Evolutionary conservation across 92 coral and sea anemone genomes (phyloP).

Genomic region (Zoanthus sansibaricus): DNA sequence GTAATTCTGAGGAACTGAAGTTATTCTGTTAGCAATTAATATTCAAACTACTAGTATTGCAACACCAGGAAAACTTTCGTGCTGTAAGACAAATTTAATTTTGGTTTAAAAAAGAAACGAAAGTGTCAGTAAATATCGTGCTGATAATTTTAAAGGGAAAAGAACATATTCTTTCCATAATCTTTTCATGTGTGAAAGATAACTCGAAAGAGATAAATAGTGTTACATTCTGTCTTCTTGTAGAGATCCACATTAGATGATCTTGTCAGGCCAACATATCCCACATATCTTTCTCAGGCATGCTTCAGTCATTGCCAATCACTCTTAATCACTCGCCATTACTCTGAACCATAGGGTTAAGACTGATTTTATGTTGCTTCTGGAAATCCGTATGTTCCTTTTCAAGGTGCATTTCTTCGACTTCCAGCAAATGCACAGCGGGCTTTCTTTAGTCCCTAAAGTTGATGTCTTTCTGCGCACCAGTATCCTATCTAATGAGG

Average conservation of each 20-base stretch:
- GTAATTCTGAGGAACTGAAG: no score
- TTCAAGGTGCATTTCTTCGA: constrained; percentile 44
- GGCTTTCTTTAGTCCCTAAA: background rate
- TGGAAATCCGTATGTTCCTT: constrained; percentile 37
- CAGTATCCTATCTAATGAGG: constrained; percentile 18
- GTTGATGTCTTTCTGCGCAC: constrained; percentile 40
- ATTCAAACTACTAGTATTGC: no score
- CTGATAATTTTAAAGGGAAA: no score
- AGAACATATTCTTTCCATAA: no score
- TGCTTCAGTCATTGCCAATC: background rate
- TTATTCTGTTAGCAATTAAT: no score
- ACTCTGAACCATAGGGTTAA: no score
- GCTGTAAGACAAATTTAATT: no score
- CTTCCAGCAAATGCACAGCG: constrained; percentile 46
- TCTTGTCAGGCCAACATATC: constrained; percentile 17
- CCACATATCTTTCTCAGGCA: background rate
- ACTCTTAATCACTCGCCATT: no score
- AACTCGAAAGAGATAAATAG: background rate
- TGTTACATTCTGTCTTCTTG: background rate
- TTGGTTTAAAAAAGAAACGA: no score
- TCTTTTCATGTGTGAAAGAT: no score
- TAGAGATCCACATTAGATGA: constrained; percentile 24
- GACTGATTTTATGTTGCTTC: constrained; percentile 43
- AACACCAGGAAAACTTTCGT: no score
- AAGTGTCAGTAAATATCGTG: no score